Conservation (phyloP, 2,797 vertebrate genomes). For the Apodemus agrarius region DNA sequence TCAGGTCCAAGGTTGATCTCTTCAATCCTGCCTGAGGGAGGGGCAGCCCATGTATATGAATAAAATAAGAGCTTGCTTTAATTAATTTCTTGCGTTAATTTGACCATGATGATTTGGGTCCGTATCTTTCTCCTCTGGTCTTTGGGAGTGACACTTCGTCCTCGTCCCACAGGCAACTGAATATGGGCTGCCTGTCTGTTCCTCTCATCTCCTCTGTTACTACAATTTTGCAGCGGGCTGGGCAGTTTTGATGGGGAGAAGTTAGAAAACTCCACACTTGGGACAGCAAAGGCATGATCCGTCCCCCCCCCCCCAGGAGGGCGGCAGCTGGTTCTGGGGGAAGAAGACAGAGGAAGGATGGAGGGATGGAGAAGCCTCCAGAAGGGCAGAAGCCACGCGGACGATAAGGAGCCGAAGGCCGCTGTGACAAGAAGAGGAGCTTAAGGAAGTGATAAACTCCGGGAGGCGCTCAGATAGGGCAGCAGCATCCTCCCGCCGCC, state of each 20-base stretch:
- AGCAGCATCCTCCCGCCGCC: not conserved
- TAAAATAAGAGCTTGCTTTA: not conserved
- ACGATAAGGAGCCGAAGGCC: slow-evolving; percentile 6
- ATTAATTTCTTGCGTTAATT: not conserved
- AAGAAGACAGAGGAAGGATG: not conserved
- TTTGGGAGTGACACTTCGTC: not conserved
- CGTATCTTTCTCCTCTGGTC: not conserved
- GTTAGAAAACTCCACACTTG: not conserved
- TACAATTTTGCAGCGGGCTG: not conserved
- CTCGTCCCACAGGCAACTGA: not conserved
- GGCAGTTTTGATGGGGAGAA: not conserved
- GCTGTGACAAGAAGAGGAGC: not conserved
- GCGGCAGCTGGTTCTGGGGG: not conserved
- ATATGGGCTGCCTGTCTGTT: not conserved
- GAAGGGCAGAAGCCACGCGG: not conserved
- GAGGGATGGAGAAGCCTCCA: not conserved
- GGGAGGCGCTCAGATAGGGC: not conserved
- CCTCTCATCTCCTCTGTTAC: not conserved
- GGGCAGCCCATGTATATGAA: not conserved
- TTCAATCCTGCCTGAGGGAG: not conserved
- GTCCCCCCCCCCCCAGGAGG: not conserved
- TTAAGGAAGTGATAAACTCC: not conserved
- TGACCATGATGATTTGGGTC: not conserved
- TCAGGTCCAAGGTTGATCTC: not conserved
- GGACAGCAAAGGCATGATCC: not conserved